A percentile compares a stretch with the other conserved stretches of the same genome.
phyloP scores from a whole-genome alignment of 2,888 invertebrate species.

The Noctua janthina region DNA sequence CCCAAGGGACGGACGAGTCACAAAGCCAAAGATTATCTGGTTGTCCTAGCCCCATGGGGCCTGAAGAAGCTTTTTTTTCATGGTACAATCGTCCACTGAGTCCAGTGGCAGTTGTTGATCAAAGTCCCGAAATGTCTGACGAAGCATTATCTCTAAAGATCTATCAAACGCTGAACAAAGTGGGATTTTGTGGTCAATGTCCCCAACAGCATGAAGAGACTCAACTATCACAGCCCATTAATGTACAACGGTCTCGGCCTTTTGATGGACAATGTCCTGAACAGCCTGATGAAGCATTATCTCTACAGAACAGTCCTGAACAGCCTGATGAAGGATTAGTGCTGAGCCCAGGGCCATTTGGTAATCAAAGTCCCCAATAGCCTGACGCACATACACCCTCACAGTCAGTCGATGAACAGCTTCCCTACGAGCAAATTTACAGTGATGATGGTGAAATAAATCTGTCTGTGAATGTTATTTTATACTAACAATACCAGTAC shows the following conservation, averaged over 20 bases:
- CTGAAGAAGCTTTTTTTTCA: not conserved
- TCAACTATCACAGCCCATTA: not conserved
- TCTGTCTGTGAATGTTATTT: not conserved
- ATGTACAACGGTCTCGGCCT: not conserved
- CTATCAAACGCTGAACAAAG: not conserved
- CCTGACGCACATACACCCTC: not conserved
- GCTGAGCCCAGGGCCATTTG: not conserved
- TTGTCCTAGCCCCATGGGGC: too few species aligned
- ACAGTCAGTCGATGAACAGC: conserved; percentile 10
- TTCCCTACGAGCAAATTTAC: not conserved
- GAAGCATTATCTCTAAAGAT: not conserved
- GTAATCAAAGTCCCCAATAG: not conserved
- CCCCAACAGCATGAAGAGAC: not conserved
- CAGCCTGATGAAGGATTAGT: not conserved
- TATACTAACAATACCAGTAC: not conserved
- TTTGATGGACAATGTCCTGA: not conserved
- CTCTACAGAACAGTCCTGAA: too few species aligned
- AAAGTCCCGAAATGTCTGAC: not conserved
- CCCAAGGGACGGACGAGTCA: not conserved
- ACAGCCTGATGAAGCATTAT: not conserved
- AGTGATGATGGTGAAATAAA: not conserved
- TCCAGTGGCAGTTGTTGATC: not conserved
- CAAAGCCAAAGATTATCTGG: not conserved
- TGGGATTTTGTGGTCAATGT: not conserved
- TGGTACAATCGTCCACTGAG: not conserved